A percentile compares a stretch with the other conserved stretches of the same genome.
These are phyloP conservation scores for Spodoptera exigua DNA, from an alignment of 2,888 invertebrate genomes.

Conservation along the genomic window DNA sequence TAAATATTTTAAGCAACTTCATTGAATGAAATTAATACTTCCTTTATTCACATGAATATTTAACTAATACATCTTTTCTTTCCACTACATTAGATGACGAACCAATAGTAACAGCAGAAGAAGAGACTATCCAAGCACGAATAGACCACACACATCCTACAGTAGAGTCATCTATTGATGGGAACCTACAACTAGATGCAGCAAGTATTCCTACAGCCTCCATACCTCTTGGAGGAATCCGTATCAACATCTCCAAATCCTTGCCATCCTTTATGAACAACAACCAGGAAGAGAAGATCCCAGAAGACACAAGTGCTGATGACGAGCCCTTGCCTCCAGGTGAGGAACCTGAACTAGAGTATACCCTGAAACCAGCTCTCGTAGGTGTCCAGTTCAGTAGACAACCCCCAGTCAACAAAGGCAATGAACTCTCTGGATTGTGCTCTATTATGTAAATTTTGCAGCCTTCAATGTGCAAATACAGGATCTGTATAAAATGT, in stretches of 20 bases:
- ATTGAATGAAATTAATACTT: too few species aligned
- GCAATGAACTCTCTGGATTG: conserved; percentile 94
- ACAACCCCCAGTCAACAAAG: conserved; percentile 92
- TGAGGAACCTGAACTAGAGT: conserved; percentile 87
- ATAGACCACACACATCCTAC: conserved; percentile 88
- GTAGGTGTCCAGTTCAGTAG: conserved; percentile 91
- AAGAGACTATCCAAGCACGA: conserved; percentile 69
- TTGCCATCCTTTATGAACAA: conserved; percentile 69
- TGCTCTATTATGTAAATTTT: conserved; percentile 93
- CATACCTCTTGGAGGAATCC: conserved; percentile 90
- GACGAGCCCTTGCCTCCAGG: conserved; percentile 90
- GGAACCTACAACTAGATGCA: conserved; percentile 92
- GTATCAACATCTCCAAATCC: conserved; percentile 95
- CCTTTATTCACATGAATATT: background rate
- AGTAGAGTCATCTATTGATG: conserved; percentile 92
- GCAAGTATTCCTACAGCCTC: conserved; percentile 77
- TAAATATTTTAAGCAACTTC: too few species aligned
- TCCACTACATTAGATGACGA: conserved; percentile 79
- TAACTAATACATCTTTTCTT: conserved; percentile 2
- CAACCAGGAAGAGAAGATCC: conserved; percentile 62
- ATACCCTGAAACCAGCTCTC: conserved; percentile 91
- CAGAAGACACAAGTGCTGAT: conserved; percentile 78
- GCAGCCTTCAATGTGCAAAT: too few species aligned
- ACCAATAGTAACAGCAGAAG: conserved; percentile 86
- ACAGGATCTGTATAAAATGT: too few species aligned